Conservation (phyloP, 2,113 vertebrate species). For the Vombatus ursinus region DNA sequence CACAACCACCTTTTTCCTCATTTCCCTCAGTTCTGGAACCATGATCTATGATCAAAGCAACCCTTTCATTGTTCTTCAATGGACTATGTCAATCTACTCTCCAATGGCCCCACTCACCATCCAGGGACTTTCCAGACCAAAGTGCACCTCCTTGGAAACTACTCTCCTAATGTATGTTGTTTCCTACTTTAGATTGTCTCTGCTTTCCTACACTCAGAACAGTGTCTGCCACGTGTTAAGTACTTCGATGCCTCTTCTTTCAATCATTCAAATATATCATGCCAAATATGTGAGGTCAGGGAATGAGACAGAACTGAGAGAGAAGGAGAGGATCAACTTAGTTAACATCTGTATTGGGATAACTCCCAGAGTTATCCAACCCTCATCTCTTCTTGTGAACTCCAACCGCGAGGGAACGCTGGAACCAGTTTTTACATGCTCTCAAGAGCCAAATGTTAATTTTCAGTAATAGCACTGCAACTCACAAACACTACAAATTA, state of each 20-base stretch:
- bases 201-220: not conserved
- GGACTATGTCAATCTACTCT: not conserved
- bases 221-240: not conserved
- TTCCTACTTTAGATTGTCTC: not conserved
- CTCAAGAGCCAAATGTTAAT: not conserved
- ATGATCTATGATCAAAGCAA: not conserved
- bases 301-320: not conserved
- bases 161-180: not conserved
- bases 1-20: not conserved
- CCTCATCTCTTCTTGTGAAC: not conserved
- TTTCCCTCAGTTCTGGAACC: not conserved
- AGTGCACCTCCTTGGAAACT: not conserved
- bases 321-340: not conserved
- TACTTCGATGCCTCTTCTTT: not conserved
- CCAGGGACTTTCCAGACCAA: not conserved
- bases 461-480: not conserved
- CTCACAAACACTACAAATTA: not conserved
- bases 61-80: not conserved
- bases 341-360: not conserved
- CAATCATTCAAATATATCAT: not conserved
- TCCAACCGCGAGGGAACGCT: not conserved
- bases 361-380: not conserved
- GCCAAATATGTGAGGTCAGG: no score
- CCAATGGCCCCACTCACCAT: not conserved
- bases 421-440: not conserved